These are phyloP conservation scores for Formica aserva DNA, from an alignment of 2,888 invertebrate species.

Conservation along the genomic window DNA sequence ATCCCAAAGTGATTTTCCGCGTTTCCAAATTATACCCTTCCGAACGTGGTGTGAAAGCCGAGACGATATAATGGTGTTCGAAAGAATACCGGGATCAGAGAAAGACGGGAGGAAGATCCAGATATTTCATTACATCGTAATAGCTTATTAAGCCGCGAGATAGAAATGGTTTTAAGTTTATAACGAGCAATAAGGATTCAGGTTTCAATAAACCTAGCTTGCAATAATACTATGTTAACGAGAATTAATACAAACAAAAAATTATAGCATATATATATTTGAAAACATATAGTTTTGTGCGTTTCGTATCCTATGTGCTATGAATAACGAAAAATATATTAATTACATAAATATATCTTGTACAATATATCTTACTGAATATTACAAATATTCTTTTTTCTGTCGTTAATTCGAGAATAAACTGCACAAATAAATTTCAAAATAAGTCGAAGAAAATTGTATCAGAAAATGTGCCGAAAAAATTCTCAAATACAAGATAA, in stretches of 20 bases:
- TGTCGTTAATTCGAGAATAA: neutral
- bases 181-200: neutral
- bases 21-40: constrained; percentile 48
- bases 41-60: constrained; percentile 23
- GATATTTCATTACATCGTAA: constrained; percentile 44
- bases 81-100: constrained; percentile 22
- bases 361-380: neutral
- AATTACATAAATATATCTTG: neutral
- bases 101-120: constrained; percentile 22
- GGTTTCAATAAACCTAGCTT: constrained; percentile 3
- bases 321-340: neutral
- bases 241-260: neutral
- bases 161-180: constrained; percentile 41
- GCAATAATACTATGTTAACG: neutral
- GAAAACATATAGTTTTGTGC: neutral
- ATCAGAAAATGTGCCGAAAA: neutral
- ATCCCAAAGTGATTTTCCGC: constrained; percentile 52
- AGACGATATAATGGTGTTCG: constrained; percentile 17
- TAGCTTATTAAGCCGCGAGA: constrained; percentile 17
- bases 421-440: neutral
- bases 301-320: neutral
- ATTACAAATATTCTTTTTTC: neutral
- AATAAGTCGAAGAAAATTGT: neutral
- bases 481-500: neutral
- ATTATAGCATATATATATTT: neutral